A percentile compares a stretch with the other conserved stretches of the same genome.
phyloP scores from a whole-genome alignment of 2,888 invertebrate genomes.

The Drosophila paramelanica region DNA sequence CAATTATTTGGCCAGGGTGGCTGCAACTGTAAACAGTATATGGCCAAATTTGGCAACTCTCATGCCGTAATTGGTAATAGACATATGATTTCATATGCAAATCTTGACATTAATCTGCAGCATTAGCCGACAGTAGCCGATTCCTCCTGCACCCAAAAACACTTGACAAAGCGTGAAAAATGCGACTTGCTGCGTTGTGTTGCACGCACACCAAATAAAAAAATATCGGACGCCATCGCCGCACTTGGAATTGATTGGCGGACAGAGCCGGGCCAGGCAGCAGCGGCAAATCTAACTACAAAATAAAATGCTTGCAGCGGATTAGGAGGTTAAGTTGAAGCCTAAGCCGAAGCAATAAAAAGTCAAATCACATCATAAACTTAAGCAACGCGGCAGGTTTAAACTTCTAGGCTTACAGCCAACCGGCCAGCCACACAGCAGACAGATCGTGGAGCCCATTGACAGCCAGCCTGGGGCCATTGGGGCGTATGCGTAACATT shows the following conservation, averaged over 20 bases:
- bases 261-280: conserved; percentile 10
- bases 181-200: conserved; percentile 42
- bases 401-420: conserved; percentile 36
- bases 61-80: conserved; percentile 54
- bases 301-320: conserved; percentile 44
- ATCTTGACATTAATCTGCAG: conserved; percentile 80
- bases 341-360: conserved; percentile 63
- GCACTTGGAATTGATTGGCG: conserved; percentile 60
- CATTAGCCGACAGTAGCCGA: conserved; percentile 50
- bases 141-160: conserved; percentile 59
- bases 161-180: conserved; percentile 76
- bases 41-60: conserved; percentile 54
- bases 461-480: conserved; percentile 65
- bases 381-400: conserved; percentile 35
- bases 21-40: conserved; percentile 9
- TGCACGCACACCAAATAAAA: conserved; percentile 57
- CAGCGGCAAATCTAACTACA: conserved; percentile 16
- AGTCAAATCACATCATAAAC: conserved; percentile 68
- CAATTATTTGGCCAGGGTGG: conserved; percentile 25
- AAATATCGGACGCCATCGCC: conserved; percentile 53
- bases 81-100: conserved; percentile 78
- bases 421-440: conserved; percentile 4
- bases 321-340: conserved; percentile 68
- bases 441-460: conserved; percentile 31
- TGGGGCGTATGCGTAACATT: conserved; percentile 79